A percentile compares a stretch with the other conserved stretches of the same genome.
phyloP scores from a whole-genome alignment of 2,797 vertebrate genomes.

The Sebastes oblongus region DNA sequence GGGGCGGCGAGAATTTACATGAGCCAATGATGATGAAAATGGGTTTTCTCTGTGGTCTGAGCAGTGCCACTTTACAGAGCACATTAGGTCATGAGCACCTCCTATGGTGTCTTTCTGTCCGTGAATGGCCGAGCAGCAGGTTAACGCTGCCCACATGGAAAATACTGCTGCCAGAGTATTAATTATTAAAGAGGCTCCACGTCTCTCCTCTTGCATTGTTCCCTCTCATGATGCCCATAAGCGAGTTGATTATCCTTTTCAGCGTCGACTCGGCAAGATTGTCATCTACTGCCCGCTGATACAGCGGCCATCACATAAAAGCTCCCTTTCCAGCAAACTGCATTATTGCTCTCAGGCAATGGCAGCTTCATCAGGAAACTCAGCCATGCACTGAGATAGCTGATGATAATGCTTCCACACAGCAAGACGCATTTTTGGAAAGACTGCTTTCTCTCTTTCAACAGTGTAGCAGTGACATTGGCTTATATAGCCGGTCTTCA shows the following conservation, averaged over 20 bases:
- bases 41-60: constrained; percentile 60
- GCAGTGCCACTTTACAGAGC: constrained; percentile 55
- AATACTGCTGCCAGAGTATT: constrained; percentile 62
- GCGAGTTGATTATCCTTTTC: constrained; percentile 80
- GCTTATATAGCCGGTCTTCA: not conserved
- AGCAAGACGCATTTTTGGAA: constrained; percentile 37
- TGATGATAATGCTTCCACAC: constrained; percentile 59
- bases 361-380: constrained; percentile 64
- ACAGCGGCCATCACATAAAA: constrained; percentile 65
- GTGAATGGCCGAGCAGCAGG: constrained; percentile 72
- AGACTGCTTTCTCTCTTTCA: constrained; percentile 4
- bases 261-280: constrained; percentile 66
- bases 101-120: constrained; percentile 56
- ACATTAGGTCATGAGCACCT: constrained; percentile 65
- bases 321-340: constrained; percentile 65
- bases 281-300: constrained; percentile 79
- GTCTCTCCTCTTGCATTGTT: constrained; percentile 55
- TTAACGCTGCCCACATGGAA: constrained; percentile 69
- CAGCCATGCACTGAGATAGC: constrained; percentile 56
- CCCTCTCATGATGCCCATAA: constrained; percentile 69
- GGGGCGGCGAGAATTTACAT: constrained; percentile 55
- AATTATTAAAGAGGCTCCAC: constrained; percentile 79
- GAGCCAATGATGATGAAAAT: constrained; percentile 68
- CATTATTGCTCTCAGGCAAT: constrained; percentile 67
- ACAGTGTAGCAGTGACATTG: not conserved